phyloP scores from a whole-genome alignment of 2,797 vertebrate species.

The Sebastes glaucus region DNA sequence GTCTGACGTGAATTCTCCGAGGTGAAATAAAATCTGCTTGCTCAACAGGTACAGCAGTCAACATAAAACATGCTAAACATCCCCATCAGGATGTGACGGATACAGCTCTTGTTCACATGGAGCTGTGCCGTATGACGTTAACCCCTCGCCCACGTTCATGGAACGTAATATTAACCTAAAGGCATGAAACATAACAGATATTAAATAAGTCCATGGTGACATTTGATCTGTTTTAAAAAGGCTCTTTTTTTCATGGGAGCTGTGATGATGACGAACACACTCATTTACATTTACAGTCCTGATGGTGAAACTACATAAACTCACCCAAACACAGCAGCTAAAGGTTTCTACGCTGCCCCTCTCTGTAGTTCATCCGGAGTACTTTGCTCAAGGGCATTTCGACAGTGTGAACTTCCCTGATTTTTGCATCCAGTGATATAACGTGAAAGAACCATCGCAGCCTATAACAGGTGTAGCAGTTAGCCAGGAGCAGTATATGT shows the following conservation, averaged over 20 bases:
- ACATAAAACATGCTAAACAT: not conserved
- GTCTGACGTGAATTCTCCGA: not conserved
- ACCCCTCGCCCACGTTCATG: not conserved
- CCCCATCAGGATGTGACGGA: not conserved
- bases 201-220: not conserved
- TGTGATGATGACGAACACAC: not conserved
- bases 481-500: not conserved
- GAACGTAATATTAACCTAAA: not conserved
- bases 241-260: not conserved
- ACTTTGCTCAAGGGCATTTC: not conserved
- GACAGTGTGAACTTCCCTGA: not conserved
- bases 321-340: not conserved
- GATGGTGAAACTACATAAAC: not conserved
- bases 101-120: not conserved
- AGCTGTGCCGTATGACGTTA: not conserved
- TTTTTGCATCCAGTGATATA: not conserved
- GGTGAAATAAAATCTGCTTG: conserved; percentile 2
- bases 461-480: not conserved
- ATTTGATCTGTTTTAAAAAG: not conserved
- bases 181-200: not conserved
- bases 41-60: conserved; percentile 1
- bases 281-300: not conserved
- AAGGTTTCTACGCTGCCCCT: not conserved
- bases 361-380: not conserved
- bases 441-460: not conserved